phyloP scores from a whole-genome alignment of 1,140 invertebrate species.

The Zaprionus ghesquierei region DNA sequence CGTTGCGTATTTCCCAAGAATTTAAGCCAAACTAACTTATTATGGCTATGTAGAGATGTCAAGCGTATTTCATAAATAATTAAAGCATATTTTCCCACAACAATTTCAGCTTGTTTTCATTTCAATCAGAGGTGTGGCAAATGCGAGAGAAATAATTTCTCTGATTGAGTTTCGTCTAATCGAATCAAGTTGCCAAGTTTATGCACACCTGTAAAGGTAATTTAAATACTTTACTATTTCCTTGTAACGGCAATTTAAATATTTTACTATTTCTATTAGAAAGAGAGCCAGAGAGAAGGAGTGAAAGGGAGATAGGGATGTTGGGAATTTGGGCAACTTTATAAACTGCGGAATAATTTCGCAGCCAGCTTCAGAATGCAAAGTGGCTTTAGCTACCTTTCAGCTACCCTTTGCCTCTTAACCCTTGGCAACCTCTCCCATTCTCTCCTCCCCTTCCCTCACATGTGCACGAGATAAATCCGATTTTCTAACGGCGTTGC shows the following conservation, averaged over 20 bases:
- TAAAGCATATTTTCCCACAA: neutral
- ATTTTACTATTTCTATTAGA: neutral
- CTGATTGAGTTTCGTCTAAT: neutral
- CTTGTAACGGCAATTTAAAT: neutral
- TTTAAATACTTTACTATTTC: neutral
- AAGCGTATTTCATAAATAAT: neutral
- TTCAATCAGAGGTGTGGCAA: neutral
- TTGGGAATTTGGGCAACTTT: neutral
- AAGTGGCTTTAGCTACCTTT: constrained; percentile 7
- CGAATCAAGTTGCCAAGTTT: neutral
- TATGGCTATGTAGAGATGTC: no score
- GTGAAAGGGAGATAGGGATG: neutral
- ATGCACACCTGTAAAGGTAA: neutral
- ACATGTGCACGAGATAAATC: constrained; percentile 55
- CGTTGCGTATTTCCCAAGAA: neutral
- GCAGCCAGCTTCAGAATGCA: constrained; percentile 20
- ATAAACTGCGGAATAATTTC: constrained; percentile 19
- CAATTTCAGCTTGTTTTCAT: neutral
- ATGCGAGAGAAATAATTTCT: neutral
- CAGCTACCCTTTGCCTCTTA: neutral
- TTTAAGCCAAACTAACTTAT: neutral
- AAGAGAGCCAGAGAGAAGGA: neutral
- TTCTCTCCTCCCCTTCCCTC: neutral
- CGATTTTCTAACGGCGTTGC: constrained; percentile 61
- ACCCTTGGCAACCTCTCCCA: neutral